Conservation (phyloP, 2,113 vertebrate genomes). For the Heteronetta atricapilla region DNA sequence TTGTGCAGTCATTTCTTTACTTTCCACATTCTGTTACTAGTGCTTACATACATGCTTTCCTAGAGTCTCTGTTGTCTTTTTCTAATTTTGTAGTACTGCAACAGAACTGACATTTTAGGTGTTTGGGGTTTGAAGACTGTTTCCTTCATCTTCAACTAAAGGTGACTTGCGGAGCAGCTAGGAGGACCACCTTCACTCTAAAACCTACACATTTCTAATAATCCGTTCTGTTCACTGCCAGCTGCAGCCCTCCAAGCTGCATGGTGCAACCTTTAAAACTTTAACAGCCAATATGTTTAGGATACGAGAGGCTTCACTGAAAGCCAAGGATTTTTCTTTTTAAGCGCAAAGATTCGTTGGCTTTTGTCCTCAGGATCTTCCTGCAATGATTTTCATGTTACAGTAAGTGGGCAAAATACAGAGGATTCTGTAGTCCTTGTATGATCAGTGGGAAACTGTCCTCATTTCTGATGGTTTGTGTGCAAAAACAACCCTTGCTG, state of each 20-base stretch:
- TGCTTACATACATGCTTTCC: background rate
- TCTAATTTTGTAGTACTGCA: background rate
- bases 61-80: background rate
- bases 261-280: background rate
- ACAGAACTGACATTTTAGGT: background rate
- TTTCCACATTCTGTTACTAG: background rate
- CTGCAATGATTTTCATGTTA: background rate
- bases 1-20: background rate
- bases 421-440: background rate
- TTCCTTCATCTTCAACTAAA: background rate
- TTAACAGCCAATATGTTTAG: background rate
- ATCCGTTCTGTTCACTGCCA: background rate
- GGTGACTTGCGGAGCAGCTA: background rate
- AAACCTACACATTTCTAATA: background rate
- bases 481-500: background rate
- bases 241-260: background rate
- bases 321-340: background rate
- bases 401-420: background rate
- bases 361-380: background rate
- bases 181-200: background rate
- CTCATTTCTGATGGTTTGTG: background rate
- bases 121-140: background rate
- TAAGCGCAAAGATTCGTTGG: background rate
- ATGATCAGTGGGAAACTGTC: background rate
- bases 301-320: background rate